Conservation (phyloP, 2,888 invertebrate genomes). For the Polydrusus cervinus region DNA sequence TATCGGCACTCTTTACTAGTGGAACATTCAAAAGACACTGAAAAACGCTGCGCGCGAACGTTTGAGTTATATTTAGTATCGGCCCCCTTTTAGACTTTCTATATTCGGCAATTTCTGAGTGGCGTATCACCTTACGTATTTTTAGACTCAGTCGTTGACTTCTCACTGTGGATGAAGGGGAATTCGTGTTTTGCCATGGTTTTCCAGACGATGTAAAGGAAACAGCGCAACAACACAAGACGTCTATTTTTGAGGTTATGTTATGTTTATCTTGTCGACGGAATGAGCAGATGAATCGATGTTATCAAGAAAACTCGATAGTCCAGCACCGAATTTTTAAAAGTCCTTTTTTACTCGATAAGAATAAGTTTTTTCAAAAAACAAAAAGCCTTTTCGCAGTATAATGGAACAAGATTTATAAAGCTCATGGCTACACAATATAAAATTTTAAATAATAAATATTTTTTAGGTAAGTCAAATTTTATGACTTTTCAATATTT, state of each 20-base stretch:
- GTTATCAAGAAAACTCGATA: not conserved
- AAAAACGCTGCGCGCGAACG: conserved; percentile 60
- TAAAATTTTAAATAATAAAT: no score
- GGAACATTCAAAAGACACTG: conserved; percentile 59
- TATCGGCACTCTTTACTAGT: conserved; percentile 47
- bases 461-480: no score
- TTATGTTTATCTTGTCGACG: not conserved
- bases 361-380: no score
- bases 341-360: not conserved
- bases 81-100: conserved; percentile 66
- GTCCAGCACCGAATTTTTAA: not conserved
- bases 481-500: no score
- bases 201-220: not conserved
- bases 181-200: conserved; percentile 15
- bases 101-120: conserved; percentile 69
- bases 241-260: conserved; percentile 21
- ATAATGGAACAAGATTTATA: no score
- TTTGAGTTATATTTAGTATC: conserved; percentile 69
- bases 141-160: conserved; percentile 69
- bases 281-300: not conserved
- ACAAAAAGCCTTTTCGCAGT: no score
- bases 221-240: not conserved
- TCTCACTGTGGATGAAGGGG: conserved; percentile 45
- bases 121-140: conserved; percentile 67
- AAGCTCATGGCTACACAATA: no score